Evolutionary conservation across 2,797 vertebrate species (phyloP).

Genomic region (Smutsia gigantea): DNA sequence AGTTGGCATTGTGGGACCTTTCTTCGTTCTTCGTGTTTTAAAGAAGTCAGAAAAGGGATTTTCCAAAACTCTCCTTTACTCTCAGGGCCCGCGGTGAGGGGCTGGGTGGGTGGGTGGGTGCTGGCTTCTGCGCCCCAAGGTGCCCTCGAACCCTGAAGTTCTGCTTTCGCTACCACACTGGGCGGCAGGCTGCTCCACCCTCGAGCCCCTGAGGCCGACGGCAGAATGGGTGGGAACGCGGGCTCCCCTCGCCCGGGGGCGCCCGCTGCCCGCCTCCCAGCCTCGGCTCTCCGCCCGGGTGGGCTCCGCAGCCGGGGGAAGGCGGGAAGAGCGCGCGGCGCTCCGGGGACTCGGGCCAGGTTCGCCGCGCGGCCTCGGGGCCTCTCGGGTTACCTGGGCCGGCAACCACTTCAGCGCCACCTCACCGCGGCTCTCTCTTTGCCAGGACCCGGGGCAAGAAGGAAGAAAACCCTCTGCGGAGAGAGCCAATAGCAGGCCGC

Average conservation of each 20-base stretch:
- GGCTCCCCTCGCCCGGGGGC: not conserved
- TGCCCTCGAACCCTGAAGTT: not conserved
- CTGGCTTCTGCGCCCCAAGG: not conserved
- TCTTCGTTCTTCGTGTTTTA: not conserved
- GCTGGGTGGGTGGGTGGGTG: not conserved
- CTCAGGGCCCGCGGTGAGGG: not conserved
- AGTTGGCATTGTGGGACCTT: not conserved
- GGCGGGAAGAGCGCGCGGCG: too few relatives aligned
- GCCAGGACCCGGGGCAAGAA: constrained; percentile 69
- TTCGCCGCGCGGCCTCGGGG: not conserved
- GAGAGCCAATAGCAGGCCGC: constrained; percentile 27
- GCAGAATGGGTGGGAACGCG: not conserved
- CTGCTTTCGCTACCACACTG: not conserved
- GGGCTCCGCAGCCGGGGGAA: too few relatives aligned
- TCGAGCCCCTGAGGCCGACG: not conserved
- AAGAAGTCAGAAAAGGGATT: not conserved
- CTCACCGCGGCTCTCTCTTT: constrained; percentile 75
- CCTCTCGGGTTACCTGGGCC: constrained; percentile 84
- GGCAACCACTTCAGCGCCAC: constrained; percentile 85
- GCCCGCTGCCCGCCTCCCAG: not conserved
- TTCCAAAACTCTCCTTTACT: not conserved
- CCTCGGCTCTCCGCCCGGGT: not conserved
- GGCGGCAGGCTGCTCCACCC: not conserved
- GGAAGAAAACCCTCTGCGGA: not conserved
- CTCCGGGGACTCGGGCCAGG: not conserved